A percentile compares a stretch with the other conserved stretches of the same genome.
Conservation (phyloP, 2,888 invertebrate genomes). For the Caenorhabditis sulstoni region DNA sequence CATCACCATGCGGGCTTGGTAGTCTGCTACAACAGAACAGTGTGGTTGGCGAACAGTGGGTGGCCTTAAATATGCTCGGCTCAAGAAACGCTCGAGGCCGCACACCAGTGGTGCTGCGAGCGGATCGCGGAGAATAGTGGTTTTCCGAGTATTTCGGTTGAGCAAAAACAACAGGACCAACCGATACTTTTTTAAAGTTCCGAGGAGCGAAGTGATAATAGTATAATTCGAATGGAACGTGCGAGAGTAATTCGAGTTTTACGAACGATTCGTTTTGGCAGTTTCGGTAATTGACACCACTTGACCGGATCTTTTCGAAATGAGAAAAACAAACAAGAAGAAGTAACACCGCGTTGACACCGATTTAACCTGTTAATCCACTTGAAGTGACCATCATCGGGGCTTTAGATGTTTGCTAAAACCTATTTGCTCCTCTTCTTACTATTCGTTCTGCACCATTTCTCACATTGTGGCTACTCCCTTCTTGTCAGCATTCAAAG, state of each 20-base stretch:
- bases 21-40: no score
- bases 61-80: no score
- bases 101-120: no score
- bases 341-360: conserved; percentile 17
- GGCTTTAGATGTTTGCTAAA: conserved; percentile 29
- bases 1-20: no score
- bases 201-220: no score
- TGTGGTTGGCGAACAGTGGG: no score
- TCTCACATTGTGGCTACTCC: not conserved
- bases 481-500: not conserved
- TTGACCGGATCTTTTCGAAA: conserved; percentile 12
- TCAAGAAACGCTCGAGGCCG: no score
- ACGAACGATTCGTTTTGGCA: not conserved
- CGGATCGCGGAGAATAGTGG: no score
- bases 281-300: conserved; percentile 30
- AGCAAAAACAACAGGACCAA: no score
- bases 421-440: conserved; percentile 22
- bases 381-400: conserved; percentile 23
- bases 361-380: conserved; percentile 15
- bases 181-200: no score
- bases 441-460: not conserved
- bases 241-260: conserved; percentile 33
- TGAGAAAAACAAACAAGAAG: conserved; percentile 31
- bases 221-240: no score
- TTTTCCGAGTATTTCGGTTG: no score